A percentile compares a stretch with the other conserved stretches of the same genome.
Conservation (phyloP, 2,797 vertebrate species). For the Heterohyrax brucei region DNA sequence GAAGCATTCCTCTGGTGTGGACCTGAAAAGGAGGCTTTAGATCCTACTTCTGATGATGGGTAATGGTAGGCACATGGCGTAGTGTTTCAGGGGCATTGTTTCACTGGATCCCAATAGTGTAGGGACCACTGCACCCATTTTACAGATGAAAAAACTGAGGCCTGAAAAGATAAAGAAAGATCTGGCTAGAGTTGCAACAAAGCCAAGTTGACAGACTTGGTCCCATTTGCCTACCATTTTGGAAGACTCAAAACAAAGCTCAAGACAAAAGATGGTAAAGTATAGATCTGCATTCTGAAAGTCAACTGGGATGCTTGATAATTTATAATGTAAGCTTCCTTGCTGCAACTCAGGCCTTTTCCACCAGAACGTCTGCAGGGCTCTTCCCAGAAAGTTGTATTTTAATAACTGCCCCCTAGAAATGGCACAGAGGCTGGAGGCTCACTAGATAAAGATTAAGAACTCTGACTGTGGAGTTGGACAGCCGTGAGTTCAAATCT, state of each 20-base stretch:
- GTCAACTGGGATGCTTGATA: rapidly evolving
- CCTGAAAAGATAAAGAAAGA: rapidly evolving
- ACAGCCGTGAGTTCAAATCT: neutral
- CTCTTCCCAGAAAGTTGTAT: neutral
- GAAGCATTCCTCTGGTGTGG: neutral
- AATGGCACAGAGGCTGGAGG: neutral
- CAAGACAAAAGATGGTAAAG: too few species aligned
- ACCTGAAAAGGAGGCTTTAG: neutral
- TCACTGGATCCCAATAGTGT: rapidly evolving
- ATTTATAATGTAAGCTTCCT: too few species aligned
- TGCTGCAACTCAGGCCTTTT: neutral
- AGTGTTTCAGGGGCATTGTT: neutral
- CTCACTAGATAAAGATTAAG: neutral
- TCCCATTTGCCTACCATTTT: neutral
- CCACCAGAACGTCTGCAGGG: neutral
- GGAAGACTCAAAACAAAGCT: neutral
- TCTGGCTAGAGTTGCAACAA: neutral
- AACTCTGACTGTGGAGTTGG: rapidly evolving
- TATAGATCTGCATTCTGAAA: rapidly evolving
- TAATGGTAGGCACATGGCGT: rapidly evolving
- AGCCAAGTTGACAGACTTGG: neutral
- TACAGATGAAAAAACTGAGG: neutral
- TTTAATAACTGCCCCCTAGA: neutral
- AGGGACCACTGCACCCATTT: neutral
- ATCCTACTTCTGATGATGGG: rapidly evolving